A percentile compares a stretch with the other conserved stretches of the same genome.
Conservation (phyloP, 1,140 invertebrate genomes). For the Acromyrmex charruanus region DNA sequence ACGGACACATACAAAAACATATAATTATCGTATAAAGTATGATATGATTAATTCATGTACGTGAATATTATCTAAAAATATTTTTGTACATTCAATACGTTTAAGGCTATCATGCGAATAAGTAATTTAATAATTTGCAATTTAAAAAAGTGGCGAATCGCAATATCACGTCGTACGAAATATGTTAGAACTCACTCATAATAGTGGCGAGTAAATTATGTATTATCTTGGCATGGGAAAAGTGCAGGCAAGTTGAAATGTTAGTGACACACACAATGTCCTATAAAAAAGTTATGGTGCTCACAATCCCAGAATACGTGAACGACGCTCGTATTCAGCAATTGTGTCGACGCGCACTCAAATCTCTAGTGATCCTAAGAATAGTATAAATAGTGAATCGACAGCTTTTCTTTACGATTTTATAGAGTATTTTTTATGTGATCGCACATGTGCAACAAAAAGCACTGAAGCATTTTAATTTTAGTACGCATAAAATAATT, state of each 20-base stretch:
- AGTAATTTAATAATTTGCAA: constrained; percentile 19
- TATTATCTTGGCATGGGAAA: constrained; percentile 41
- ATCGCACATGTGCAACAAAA: neutral
- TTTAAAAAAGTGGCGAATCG: neutral
- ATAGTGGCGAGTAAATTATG: constrained; percentile 68
- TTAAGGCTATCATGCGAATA: neutral
- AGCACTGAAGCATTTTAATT: neutral
- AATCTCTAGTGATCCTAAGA: constrained; percentile 36
- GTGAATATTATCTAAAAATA: constrained; percentile 9
- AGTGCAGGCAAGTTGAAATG: constrained; percentile 53
- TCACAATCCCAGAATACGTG: constrained; percentile 6
- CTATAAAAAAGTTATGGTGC: constrained; percentile 68
- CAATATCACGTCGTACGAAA: neutral
- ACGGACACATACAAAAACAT: neutral
- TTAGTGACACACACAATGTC: constrained; percentile 58
- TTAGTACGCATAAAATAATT: constrained; percentile 6
- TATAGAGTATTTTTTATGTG: neutral
- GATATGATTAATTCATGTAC: neutral
- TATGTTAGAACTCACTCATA: constrained; percentile 25
- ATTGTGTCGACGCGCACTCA: constrained; percentile 32
- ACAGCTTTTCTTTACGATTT: neutral
- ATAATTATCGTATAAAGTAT: constrained; percentile 19
- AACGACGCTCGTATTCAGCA: neutral
- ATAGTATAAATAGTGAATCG: neutral
- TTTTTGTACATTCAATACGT: neutral